These are phyloP conservation scores for Phrynocephalus versicolor DNA, from an alignment of 2,113 vertebrate species.

Conservation along the genomic window DNA sequence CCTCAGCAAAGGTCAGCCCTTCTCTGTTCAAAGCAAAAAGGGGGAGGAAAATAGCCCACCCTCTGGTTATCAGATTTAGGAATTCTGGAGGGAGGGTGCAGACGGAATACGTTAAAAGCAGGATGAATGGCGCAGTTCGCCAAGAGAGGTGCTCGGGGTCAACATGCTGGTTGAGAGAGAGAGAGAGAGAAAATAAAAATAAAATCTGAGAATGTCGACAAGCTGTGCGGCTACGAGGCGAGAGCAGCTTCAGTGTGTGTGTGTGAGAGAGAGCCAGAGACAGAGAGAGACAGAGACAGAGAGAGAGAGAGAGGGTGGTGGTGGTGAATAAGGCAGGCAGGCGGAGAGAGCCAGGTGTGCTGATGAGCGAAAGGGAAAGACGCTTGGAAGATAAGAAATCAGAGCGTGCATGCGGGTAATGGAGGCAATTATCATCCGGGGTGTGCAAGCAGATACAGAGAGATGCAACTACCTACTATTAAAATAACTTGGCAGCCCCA, in stretches of 20 bases:
- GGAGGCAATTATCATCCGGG: constrained; percentile 27
- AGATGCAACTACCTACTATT: not conserved
- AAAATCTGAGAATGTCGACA: constrained; percentile 48
- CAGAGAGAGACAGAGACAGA: constrained; percentile 4
- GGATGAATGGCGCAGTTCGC: constrained; percentile 37
- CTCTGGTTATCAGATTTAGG: constrained; percentile 65
- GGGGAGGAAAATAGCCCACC: too few species aligned
- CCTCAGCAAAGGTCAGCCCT: constrained; percentile 69
- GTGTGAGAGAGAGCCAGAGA: not conserved
- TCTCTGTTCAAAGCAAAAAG: constrained; percentile 61
- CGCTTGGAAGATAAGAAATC: not conserved
- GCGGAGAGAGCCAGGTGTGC: not conserved
- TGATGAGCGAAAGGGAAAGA: not conserved
- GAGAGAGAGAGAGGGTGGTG: too few species aligned
- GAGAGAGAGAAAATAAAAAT: not conserved
- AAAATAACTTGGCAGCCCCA: not conserved
- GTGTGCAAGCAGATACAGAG: constrained; percentile 11
- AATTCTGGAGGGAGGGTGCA: constrained; percentile 55
- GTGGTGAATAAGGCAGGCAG: not conserved
- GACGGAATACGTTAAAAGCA: constrained; percentile 40
- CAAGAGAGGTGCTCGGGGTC: constrained; percentile 50
- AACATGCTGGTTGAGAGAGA: constrained; percentile 30
- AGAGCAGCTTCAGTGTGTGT: too few species aligned
- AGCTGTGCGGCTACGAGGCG: constrained; percentile 31
- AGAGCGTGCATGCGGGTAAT: not conserved